A percentile compares a stretch with the other conserved stretches of the same genome.
These are phyloP conservation scores for Sycophila texana DNA, from an alignment of 2,888 invertebrate species.

Conservation along the genomic window DNA sequence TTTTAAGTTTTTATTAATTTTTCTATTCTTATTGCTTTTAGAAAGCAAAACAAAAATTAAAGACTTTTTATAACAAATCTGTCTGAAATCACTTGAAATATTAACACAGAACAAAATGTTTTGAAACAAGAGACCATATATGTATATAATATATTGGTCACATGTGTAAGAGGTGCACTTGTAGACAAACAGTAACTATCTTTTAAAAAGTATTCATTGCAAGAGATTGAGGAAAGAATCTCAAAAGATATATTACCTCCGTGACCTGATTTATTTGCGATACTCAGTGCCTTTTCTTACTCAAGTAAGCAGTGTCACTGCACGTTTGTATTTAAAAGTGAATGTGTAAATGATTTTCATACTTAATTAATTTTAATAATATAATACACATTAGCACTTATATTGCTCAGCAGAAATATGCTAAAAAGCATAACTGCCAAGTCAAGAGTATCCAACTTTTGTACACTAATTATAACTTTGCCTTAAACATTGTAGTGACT, in stretches of 20 bases:
- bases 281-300: constrained; percentile 56
- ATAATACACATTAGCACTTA: constrained; percentile 19
- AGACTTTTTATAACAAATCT: not conserved
- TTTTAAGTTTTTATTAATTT: not conserved
- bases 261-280: constrained; percentile 52
- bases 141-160: constrained; percentile 28
- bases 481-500: constrained; percentile 40
- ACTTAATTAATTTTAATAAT: constrained; percentile 51
- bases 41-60: not conserved
- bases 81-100: constrained; percentile 27
- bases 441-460: constrained; percentile 33
- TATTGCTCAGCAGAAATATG: constrained; percentile 31
- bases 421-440: constrained; percentile 40
- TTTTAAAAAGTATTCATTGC: constrained; percentile 44
- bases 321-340: constrained; percentile 38
- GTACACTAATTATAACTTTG: constrained; percentile 41
- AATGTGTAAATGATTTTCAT: constrained; percentile 43
- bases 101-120: constrained; percentile 12
- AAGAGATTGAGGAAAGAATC: constrained; percentile 39
- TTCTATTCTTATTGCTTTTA: not conserved
- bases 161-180: constrained; percentile 37
- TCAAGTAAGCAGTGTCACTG: constrained; percentile 42
- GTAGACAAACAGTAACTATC: constrained; percentile 35
- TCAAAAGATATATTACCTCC: constrained; percentile 46
- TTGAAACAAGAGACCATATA: not conserved